Percentiles rank a stretch among this genome's conserved stretches.
Evolutionary conservation across 2,888 invertebrate genomes (phyloP).

Genomic region (Agriotes lineatus): DNA sequence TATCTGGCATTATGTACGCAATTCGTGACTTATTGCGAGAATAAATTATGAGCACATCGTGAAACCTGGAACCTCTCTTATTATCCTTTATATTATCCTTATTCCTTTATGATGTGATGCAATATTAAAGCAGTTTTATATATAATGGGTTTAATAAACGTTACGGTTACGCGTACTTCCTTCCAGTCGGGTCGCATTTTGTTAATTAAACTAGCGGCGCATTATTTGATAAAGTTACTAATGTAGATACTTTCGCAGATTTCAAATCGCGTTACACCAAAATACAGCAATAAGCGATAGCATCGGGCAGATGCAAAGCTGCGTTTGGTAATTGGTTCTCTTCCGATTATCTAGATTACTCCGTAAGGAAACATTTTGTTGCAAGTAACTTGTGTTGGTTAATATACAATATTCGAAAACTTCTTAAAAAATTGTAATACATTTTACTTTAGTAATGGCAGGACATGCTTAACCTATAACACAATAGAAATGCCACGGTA

Average conservation of each 20-base stretch:
- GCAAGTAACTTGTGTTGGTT: too few relatives aligned
- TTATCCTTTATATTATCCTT: constrained; percentile 23
- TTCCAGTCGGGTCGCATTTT: constrained; percentile 27
- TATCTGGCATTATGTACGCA: constrained; percentile 26
- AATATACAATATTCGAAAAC: too few relatives aligned
- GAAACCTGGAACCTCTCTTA: constrained; percentile 24
- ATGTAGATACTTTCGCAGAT: constrained; percentile 1
- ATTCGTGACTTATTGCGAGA: constrained; percentile 27
- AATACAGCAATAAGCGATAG: not conserved
- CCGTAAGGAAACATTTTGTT: too few relatives aligned
- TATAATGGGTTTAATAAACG: constrained; percentile 34
- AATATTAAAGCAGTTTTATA: constrained; percentile 24
- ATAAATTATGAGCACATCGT: constrained; percentile 29
- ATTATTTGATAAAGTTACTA: constrained; percentile 4
- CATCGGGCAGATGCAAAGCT: not conserved
- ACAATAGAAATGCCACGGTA: too few relatives aligned
- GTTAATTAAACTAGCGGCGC: constrained; percentile 23
- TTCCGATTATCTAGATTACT: too few relatives aligned
- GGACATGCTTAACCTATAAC: too few relatives aligned
- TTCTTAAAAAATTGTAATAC: too few relatives aligned
- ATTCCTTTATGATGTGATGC: constrained; percentile 29
- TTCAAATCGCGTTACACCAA: not conserved
- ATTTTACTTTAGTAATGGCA: too few relatives aligned
- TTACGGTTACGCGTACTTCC: constrained; percentile 20
- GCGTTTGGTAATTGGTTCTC: too few relatives aligned